Conservation (phyloP, 1,140 invertebrate species). For the Cheumatopsyche charites region DNA sequence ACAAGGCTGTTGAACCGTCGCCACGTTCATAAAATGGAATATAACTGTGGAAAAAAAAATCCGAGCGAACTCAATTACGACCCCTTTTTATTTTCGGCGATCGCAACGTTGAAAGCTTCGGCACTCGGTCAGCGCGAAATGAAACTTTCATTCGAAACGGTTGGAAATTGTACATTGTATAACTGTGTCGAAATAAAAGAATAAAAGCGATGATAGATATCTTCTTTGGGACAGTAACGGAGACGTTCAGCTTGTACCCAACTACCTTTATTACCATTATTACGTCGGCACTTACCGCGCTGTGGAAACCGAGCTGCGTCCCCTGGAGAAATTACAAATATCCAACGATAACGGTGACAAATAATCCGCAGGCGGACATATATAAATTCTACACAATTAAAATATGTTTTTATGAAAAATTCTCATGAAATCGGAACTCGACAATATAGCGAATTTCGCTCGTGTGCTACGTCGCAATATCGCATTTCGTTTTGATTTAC, state of each 20-base stretch:
- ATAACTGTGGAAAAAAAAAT: constrained; percentile 24
- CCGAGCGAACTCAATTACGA: constrained; percentile 31
- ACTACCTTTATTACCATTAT: constrained; percentile 46
- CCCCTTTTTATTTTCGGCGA: background rate
- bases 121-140: background rate
- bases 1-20: constrained; percentile 26
- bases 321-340: constrained; percentile 45
- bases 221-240: background rate
- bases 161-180: background rate
- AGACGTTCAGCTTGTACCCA: background rate
- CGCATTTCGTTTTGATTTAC: constrained; percentile 29
- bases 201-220: no score
- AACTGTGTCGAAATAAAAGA: background rate
- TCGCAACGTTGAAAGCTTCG: no score
- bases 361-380: constrained; percentile 19
- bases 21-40: constrained; percentile 18
- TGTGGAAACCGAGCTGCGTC: constrained; percentile 25
- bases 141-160: no score
- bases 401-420: background rate
- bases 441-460: constrained; percentile 2
- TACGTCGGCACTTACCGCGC: constrained; percentile 38
- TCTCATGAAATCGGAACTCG: background rate
- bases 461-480: no score
- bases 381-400: no score
- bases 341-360: constrained; percentile 36